A percentile compares a stretch with the other conserved stretches of the same genome.
Conservation (phyloP, 1,140 invertebrate genomes). For the Araneus ventricosus region DNA sequence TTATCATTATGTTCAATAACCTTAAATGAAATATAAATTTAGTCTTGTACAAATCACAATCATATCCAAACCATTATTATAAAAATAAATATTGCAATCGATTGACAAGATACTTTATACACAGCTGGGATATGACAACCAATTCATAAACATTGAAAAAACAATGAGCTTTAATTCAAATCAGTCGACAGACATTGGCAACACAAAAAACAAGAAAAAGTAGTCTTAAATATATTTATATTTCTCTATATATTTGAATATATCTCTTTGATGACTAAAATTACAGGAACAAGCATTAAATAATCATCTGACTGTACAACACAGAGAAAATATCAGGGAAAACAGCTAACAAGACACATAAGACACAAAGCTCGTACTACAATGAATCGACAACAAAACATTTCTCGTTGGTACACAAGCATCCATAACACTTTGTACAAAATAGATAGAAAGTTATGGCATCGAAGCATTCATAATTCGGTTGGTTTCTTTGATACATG, state of each 20-base stretch:
- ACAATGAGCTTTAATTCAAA: not conserved
- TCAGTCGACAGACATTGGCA: not conserved
- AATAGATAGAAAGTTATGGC: conserved; percentile 72
- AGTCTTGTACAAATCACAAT: too few relatives aligned
- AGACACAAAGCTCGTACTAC: conserved; percentile 69
- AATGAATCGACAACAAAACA: conserved; percentile 67
- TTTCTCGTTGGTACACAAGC: conserved; percentile 66
- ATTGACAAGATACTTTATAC: too few relatives aligned
- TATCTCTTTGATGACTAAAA: conserved; percentile 74
- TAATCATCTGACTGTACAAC: conserved; percentile 75
- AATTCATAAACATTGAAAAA: not conserved
- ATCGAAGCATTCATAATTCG: conserved; percentile 71
- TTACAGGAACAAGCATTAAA: conserved; percentile 73
- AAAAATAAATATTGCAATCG: too few relatives aligned
- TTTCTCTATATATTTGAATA: conserved; percentile 66
- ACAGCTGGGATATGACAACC: too few relatives aligned
- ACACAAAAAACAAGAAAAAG: conserved; percentile 14
- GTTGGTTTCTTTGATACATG: conserved; percentile 74
- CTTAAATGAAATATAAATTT: too few relatives aligned
- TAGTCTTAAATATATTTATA: conserved; percentile 34
- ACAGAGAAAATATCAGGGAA: conserved; percentile 60
- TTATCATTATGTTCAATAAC: too few relatives aligned
- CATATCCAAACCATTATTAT: too few relatives aligned
- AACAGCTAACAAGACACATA: conserved; percentile 58
- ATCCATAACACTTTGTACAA: conserved; percentile 70